These are phyloP conservation scores for Hirtodrosophila trivittata DNA, from an alignment of 2,888 invertebrate genomes.

Conservation along the genomic window DNA sequence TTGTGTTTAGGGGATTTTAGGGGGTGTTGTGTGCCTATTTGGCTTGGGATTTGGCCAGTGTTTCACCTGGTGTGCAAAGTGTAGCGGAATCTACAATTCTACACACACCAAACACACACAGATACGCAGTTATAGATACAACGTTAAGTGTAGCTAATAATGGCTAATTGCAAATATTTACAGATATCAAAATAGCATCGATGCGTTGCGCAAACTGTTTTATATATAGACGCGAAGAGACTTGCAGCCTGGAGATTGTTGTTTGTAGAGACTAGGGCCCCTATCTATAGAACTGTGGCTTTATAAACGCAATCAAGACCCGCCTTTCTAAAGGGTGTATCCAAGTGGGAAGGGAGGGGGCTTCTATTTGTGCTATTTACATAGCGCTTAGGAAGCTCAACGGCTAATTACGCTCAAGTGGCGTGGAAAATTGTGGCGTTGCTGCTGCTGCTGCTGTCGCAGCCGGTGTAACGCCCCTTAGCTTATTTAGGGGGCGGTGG, in stretches of 20 bases:
- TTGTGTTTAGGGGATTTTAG: constrained; percentile 8
- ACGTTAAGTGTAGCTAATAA: constrained; percentile 54
- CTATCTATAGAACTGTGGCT: background rate
- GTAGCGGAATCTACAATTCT: constrained; percentile 1
- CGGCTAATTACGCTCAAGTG: constrained; percentile 78
- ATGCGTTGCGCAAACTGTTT: constrained; percentile 61
- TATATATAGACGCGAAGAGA: constrained; percentile 57
- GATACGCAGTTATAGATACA: constrained; percentile 25
- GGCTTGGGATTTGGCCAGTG: constrained; percentile 40
- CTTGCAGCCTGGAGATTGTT: constrained; percentile 7
- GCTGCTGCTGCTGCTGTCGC: constrained; percentile 20
- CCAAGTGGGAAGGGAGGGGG: background rate
- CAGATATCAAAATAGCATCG: constrained; percentile 76
- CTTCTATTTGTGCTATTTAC: constrained; percentile 52
- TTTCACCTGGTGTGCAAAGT: constrained; percentile 23
- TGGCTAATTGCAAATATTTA: constrained; percentile 71
- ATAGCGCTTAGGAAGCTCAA: constrained; percentile 67
- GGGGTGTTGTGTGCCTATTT: constrained; percentile 47
- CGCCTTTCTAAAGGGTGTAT: background rate
- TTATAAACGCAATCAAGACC: constrained; percentile 7
- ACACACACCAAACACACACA: constrained; percentile 38
- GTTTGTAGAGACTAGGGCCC: background rate
- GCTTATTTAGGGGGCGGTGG: background rate
- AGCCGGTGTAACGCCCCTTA: constrained; percentile 10
- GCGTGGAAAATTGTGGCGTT: constrained; percentile 75